phyloP scores from a whole-genome alignment of 2,113 vertebrate genomes.

The Chaetodon auriga region DNA sequence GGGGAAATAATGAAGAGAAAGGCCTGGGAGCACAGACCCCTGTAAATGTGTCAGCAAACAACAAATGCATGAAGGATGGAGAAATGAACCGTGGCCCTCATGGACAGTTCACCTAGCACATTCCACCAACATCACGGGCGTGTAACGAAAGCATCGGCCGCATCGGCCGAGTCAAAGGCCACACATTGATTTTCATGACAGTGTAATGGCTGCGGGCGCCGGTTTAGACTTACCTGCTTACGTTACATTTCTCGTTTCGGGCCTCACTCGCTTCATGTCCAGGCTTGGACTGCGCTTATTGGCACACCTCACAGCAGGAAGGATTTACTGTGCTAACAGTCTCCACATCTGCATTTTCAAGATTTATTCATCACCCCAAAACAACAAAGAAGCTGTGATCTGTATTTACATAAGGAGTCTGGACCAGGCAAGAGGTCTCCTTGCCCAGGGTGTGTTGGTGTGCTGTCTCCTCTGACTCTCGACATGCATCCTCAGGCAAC shows the following conservation, averaged over 20 bases:
- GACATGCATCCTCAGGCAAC: constrained; percentile 55
- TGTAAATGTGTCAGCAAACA: constrained; percentile 61
- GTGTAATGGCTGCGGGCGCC: constrained; percentile 41
- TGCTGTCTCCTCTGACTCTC: constrained; percentile 55
- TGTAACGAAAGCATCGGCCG: constrained; percentile 50
- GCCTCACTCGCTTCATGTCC: neutral
- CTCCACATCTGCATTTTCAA: constrained; percentile 33
- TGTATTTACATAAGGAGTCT: constrained; percentile 72
- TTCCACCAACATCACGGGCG: constrained; percentile 14
- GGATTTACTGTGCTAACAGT: constrained; percentile 19
- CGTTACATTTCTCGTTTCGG: constrained; percentile 30
- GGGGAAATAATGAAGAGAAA: constrained; percentile 48
- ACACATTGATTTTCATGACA: constrained; percentile 58
- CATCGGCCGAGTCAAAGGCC: constrained; percentile 53
- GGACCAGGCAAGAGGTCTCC: constrained; percentile 65
- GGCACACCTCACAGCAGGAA: neutral
- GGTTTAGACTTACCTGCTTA: constrained; percentile 55
- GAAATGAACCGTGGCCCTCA: constrained; percentile 55
- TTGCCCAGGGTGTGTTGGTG: constrained; percentile 72
- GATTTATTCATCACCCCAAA: constrained; percentile 46
- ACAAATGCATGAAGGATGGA: constrained; percentile 38
- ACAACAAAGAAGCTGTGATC: constrained; percentile 53
- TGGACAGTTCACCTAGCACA: constrained; percentile 14
- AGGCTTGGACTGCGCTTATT: neutral
- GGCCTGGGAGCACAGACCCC: constrained; percentile 25